Evolutionary conservation across 2,113 vertebrate genomes (phyloP).

Genomic region (Cyanocitta stelleri): DNA sequence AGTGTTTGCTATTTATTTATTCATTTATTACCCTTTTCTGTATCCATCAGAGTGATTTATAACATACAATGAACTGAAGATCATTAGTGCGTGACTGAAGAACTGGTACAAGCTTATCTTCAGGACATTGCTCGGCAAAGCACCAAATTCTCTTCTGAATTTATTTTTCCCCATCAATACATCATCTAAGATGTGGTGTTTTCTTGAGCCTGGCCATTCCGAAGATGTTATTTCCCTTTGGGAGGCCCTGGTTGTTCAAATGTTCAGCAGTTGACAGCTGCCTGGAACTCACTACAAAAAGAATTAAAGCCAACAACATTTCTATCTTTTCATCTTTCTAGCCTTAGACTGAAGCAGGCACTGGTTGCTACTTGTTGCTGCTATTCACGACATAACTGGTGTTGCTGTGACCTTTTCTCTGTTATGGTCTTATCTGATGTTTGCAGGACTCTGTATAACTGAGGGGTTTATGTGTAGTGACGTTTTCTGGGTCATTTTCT

Average conservation of each 20-base stretch:
- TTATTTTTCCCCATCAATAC: constrained; percentile 60
- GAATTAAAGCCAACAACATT: constrained; percentile 63
- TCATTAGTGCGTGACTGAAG: constrained; percentile 62
- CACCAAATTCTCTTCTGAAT: constrained; percentile 50
- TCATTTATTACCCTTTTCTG: constrained; percentile 57
- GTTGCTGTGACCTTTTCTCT: constrained; percentile 61
- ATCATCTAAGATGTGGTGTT: constrained; percentile 66
- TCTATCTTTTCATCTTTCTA: constrained; percentile 67
- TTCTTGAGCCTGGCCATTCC: constrained; percentile 61
- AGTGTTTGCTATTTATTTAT: constrained; percentile 62
- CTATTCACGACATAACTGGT: constrained; percentile 61
- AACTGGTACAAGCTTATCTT: constrained; percentile 61
- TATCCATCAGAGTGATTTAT: constrained; percentile 54
- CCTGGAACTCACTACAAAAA: constrained; percentile 57
- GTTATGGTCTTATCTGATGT: constrained; percentile 48
- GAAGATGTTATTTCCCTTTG: constrained; percentile 69
- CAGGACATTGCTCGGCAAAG: constrained; percentile 57
- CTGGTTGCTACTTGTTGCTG: constrained; percentile 69
- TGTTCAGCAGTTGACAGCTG: constrained; percentile 66
- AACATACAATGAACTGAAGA: constrained; percentile 21
- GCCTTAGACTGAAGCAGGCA: constrained; percentile 54
- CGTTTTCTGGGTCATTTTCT: constrained; percentile 30
- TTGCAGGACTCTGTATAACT: constrained; percentile 35
- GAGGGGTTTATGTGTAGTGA: constrained; percentile 4
- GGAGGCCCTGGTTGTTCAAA: constrained; percentile 56